Evolutionary conservation across 2,113 vertebrate genomes (phyloP).

Genomic region (Alexandromys fortis): DNA sequence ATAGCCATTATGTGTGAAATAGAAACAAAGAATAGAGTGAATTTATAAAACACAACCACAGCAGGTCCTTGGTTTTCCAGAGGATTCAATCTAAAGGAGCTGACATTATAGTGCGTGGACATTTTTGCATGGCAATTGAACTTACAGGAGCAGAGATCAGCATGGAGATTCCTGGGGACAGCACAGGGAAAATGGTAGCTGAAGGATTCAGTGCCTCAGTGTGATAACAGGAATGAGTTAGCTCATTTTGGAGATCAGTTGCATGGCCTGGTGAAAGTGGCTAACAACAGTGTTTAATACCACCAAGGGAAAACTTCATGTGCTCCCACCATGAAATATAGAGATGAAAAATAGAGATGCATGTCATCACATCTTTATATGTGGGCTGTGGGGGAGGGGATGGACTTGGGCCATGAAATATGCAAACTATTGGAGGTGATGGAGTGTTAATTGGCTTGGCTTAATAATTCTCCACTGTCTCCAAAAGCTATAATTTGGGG

Average conservation of each 20-base stretch:
- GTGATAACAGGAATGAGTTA: background rate
- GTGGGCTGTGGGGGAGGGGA: too few species aligned
- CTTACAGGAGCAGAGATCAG: background rate
- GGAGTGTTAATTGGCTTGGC: background rate
- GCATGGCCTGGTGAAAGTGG: background rate
- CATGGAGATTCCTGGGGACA: background rate
- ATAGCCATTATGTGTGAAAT: background rate
- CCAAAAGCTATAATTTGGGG: background rate
- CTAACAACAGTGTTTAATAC: background rate
- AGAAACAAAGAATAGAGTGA: background rate
- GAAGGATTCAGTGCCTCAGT: background rate
- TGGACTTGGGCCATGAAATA: background rate
- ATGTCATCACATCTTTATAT: too few species aligned
- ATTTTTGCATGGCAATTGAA: background rate
- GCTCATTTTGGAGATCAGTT: background rate
- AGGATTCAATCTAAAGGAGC: background rate
- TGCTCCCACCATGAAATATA: background rate
- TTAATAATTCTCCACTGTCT: background rate
- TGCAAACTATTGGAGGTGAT: background rate
- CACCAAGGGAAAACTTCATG: background rate
- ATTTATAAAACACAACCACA: background rate
- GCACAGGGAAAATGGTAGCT: background rate
- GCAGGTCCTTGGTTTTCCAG: background rate
- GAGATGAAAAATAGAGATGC: too few species aligned
- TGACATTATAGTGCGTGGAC: background rate